A percentile compares a stretch with the other conserved stretches of the same genome.
Conservation (phyloP, 2,888 invertebrate genomes). For the Pristionchus japonicus region DNA sequence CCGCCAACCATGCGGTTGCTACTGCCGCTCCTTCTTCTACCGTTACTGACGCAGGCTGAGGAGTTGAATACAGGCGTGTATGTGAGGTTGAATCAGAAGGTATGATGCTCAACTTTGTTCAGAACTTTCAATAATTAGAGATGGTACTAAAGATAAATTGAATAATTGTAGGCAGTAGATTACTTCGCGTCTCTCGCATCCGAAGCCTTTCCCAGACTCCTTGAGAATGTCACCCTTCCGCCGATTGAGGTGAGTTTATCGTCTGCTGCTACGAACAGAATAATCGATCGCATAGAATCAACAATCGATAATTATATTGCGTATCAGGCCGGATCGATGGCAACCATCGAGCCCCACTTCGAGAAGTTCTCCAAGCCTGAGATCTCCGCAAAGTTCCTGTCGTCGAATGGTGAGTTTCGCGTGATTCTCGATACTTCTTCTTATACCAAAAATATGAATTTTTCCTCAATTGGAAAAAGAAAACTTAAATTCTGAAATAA, state of each 20-base stretch:
- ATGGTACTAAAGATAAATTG: not conserved
- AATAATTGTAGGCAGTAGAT: not conserved
- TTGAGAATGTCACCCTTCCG: conserved; percentile 59
- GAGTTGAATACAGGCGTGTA: not conserved
- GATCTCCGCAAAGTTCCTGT: not conserved
- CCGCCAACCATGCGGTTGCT: conserved; percentile 8
- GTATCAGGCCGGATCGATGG: not conserved
- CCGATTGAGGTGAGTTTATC: conserved; percentile 49
- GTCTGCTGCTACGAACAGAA: too few species aligned
- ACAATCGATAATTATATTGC: not conserved
- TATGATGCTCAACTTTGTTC: not conserved
- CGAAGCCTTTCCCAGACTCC: conserved; percentile 58
- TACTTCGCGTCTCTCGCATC: conserved; percentile 53
- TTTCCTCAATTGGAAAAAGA: too few species aligned
- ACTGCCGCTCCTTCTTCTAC: not conserved
- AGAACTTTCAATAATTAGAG: not conserved
- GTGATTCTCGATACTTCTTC: not conserved
- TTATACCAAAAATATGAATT: too few species aligned
- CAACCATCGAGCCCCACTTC: not conserved
- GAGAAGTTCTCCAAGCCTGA: not conserved
- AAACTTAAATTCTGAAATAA: too few species aligned
- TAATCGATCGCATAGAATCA: too few species aligned
- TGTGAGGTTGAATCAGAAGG: conserved; percentile 39
- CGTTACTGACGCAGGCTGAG: not conserved
- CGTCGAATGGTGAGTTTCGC: not conserved